Evolutionary conservation across 2,797 vertebrate species (phyloP), one percentile per base, ranked within the genome.

Genomic region (Taeniopygia guttata): DNA sequence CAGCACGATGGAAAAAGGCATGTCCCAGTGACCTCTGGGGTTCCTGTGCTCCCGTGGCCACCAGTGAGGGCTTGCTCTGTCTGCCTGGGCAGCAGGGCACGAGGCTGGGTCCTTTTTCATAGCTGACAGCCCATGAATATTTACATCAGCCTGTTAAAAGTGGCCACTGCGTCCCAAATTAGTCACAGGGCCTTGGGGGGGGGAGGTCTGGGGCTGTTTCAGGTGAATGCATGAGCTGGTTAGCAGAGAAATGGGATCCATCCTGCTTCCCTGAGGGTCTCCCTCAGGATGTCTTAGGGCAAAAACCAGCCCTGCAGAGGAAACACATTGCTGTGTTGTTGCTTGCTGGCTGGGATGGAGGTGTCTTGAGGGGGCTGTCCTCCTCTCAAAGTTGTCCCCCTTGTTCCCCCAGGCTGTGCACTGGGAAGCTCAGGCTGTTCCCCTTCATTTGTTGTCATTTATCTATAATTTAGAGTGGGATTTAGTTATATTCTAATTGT

Each of bases 101-200:
- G 68, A 87, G 62, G 77, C 72, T 76, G 86, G 62, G 70, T 95
- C 68, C 52, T 96, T 96, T 88, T 90, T 95, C 94, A 95, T 12
- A 36, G 70, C 93, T 96, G 95, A 89, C 95, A 96, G 91, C 1
- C 89, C 49, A 80, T 97, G 60, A 96, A 93, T 97, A 96, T 97
- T 97, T 93, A 96, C 96, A 88, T 72, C 51, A 77, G 90, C 40
- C 3, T 60, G 87, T 95, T 96, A 96, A 96, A 96, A 92, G 94
- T 55, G 95, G 92, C 92, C 76, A 40, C 84, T 29, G 38, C 91
- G 87, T 96, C 87, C 76, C 95, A 62, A 92, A 97, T 97, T 89
- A 97, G 73, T 90, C 70, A 22, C 0, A 9, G 76, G 49, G 75
- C 87, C 27, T 67, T 75, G 1, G 54, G 43, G 42, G 25, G 40